Evolutionary conservation across 1,140 invertebrate species (phyloP).

Genomic region (Euwallacea similis): DNA sequence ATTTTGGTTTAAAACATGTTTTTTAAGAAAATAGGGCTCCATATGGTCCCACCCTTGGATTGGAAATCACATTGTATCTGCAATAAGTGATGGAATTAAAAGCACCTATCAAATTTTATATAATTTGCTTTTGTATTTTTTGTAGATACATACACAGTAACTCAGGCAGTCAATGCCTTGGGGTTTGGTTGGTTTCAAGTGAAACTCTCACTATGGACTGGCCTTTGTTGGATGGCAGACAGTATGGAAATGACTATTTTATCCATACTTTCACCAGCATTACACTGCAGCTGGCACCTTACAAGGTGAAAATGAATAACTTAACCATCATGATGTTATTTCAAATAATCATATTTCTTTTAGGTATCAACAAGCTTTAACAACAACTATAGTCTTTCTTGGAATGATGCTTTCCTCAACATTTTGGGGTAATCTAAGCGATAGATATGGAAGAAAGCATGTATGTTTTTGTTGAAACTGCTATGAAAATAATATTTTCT

Average conservation of each 20-base stretch:
- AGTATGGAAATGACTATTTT: slow-evolving; percentile 99
- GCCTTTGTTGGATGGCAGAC: slow-evolving; percentile 94
- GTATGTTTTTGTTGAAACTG: slow-evolving; percentile 56
- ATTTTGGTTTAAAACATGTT: no score
- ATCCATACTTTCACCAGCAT: slow-evolving; percentile 87
- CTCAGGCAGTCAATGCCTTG: slow-evolving; percentile 92
- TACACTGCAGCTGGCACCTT: slow-evolving; percentile 94
- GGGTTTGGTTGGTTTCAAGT: slow-evolving; percentile 97
- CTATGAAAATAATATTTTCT: background rate
- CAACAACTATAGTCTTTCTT: slow-evolving; percentile 82
- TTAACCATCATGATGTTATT: background rate
- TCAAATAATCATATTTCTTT: slow-evolving; percentile 48
- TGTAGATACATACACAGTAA: slow-evolving; percentile 90
- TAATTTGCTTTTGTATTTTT: slow-evolving; percentile 34
- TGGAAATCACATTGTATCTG: no score
- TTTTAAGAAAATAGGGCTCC: no score
- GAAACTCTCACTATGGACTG: slow-evolving; percentile 82
- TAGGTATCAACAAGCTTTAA: slow-evolving; percentile 70
- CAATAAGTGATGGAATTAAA: background rate
- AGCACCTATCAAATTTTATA: background rate
- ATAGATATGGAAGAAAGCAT: slow-evolving; percentile 88
- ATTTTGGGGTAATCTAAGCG: slow-evolving; percentile 94
- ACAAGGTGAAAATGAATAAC: slow-evolving; percentile 60
- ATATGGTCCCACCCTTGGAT: no score
- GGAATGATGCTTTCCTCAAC: slow-evolving; percentile 97